phyloP scores from a whole-genome alignment of 2,888 invertebrate species.

The Chymomyza caudatula region DNA sequence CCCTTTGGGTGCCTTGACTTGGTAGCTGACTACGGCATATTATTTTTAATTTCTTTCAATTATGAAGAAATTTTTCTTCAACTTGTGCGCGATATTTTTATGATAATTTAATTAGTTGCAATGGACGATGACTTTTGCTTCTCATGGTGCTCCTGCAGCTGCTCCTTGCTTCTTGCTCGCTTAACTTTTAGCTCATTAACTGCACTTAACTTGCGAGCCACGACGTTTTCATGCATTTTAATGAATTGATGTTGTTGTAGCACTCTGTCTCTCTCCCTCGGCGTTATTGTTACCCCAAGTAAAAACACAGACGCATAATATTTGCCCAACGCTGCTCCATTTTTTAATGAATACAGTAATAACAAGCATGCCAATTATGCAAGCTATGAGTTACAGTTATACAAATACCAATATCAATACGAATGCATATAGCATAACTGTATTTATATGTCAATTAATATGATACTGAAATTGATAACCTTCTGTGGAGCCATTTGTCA shows the following conservation, averaged over 20 bases:
- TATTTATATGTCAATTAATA: constrained; percentile 57
- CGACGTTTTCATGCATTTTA: constrained; percentile 56
- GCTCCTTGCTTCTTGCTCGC: too few relatives aligned
- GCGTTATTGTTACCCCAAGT: too few relatives aligned
- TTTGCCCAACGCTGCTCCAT: not conserved
- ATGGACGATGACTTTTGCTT: constrained; percentile 40
- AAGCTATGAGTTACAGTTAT: not conserved
- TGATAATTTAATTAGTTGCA: constrained; percentile 71
- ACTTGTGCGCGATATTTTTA: constrained; percentile 32
- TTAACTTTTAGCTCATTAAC: constrained; percentile 52
- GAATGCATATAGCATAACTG: not conserved
- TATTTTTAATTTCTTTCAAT: constrained; percentile 35
- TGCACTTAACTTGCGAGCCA: constrained; percentile 56
- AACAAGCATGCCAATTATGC: not conserved
- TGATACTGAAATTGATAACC: constrained; percentile 42
- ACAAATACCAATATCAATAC: not conserved
- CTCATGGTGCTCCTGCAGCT: not conserved
- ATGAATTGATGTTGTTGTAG: constrained; percentile 2
- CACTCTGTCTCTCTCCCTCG: not conserved
- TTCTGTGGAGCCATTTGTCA: constrained; percentile 1
- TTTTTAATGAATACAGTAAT: not conserved
- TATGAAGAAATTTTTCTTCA: constrained; percentile 52
- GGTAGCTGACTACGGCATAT: not conserved
- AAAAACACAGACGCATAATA: not conserved
- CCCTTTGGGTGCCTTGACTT: not conserved